Conservation (phyloP, 2,888 invertebrate genomes). For the Netelia fuscicornis region DNA sequence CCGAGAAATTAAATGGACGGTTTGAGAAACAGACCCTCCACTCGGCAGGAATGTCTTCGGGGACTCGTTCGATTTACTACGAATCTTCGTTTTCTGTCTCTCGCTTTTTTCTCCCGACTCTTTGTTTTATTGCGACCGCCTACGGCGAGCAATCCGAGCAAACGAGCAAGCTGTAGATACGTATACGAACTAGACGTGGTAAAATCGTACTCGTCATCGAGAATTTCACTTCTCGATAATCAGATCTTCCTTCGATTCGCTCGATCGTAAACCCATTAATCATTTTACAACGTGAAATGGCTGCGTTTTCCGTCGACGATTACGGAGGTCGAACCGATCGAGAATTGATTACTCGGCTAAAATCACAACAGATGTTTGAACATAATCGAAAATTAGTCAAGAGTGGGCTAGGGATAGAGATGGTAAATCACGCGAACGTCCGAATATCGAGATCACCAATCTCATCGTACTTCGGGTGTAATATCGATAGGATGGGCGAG, state of each 20-base stretch:
- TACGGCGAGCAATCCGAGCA: conserved; percentile 6
- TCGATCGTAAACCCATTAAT: conserved; percentile 36
- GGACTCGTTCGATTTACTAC: conserved; percentile 18
- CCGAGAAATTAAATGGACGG: conserved; percentile 62
- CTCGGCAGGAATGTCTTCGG: conserved; percentile 21
- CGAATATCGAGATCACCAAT: no score
- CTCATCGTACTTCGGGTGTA: no score
- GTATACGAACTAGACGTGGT: neutral
- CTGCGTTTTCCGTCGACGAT: conserved; percentile 32
- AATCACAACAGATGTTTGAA: neutral
- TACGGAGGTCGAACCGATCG: neutral
- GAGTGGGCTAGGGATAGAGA: no score
- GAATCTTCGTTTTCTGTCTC: conserved; percentile 9
- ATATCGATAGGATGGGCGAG: no score
- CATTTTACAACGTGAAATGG: conserved; percentile 10
- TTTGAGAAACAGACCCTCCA: conserved; percentile 33
- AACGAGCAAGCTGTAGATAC: neutral
- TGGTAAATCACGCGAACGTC: no score
- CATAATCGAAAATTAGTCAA: conserved; percentile 13
- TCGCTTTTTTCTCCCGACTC: conserved; percentile 2
- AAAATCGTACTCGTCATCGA: conserved; percentile 31
- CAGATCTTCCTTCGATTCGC: conserved; percentile 4
- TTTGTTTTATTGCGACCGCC: conserved; percentile 17
- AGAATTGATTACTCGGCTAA: conserved; percentile 17
- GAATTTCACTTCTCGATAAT: conserved; percentile 35